A percentile compares a stretch with the other conserved stretches of the same genome.
phyloP scores from a whole-genome alignment of 2,113 vertebrate species.

The Colinus virginianus region DNA sequence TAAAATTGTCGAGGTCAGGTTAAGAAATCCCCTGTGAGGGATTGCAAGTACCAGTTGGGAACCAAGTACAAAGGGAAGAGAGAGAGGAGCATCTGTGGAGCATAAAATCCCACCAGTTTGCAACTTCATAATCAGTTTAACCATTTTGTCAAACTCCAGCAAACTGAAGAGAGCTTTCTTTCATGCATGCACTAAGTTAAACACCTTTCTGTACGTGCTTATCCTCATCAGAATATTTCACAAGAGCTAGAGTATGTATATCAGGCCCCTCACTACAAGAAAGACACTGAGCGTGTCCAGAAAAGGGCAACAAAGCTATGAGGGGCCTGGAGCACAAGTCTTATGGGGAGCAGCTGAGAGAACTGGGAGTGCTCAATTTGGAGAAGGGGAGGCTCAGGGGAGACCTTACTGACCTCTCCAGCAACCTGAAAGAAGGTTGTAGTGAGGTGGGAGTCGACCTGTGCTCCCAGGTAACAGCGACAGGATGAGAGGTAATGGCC shows the following conservation, averaged over 20 bases:
- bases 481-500: not conserved
- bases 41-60: conserved; percentile 41
- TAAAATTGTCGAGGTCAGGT: conserved; percentile 58
- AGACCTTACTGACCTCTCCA: not conserved
- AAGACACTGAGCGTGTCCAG: not conserved
- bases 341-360: too few relatives aligned
- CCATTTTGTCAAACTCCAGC: not conserved
- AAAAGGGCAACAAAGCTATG: not conserved
- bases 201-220: not conserved
- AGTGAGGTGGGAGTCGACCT: too few relatives aligned
- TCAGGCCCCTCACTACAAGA: not conserved
- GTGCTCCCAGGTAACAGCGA: not conserved
- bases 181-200: not conserved
- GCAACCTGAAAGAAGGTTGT: not conserved
- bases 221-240: not conserved
- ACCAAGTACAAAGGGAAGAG: conserved; percentile 56
- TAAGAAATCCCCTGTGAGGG: conserved; percentile 63
- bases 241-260: not conserved
- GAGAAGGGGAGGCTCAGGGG: too few relatives aligned
- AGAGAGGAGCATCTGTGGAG: conserved; percentile 46
- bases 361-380: not conserved
- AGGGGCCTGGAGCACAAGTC: not conserved
- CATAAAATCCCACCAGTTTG: conserved; percentile 24
- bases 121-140: not conserved
- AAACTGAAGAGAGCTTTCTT: not conserved